Conservation (phyloP, 2,797 vertebrate species). For the Oreonectes daqikongensis region DNA sequence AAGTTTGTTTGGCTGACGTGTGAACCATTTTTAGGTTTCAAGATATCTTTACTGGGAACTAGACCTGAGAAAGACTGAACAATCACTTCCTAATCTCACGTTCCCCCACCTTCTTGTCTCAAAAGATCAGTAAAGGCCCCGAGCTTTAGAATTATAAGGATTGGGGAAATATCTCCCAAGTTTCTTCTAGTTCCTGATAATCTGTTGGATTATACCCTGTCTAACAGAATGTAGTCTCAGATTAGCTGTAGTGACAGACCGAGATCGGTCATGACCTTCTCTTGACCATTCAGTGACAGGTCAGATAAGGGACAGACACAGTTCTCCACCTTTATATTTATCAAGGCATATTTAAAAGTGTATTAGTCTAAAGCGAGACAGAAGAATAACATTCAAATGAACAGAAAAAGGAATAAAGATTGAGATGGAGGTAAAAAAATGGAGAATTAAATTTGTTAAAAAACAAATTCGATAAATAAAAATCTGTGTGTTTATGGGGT, state of each 20-base stretch:
- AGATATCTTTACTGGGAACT: not conserved
- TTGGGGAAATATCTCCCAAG: constrained; percentile 5
- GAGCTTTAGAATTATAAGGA: constrained; percentile 27
- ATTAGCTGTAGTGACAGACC: constrained; percentile 45
- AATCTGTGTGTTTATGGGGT: not conserved
- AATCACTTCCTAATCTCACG: constrained; percentile 2
- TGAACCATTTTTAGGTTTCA: not conserved
- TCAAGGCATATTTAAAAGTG: no score
- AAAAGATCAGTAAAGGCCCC: constrained; percentile 37
- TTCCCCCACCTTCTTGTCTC: constrained; percentile 14
- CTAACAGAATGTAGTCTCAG: constrained; percentile 33
- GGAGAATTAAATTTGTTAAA: not conserved
- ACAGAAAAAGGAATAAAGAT: no score
- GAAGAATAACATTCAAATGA: no score
- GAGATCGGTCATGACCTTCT: constrained; percentile 31
- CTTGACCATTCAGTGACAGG: not conserved
- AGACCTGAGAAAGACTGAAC: constrained; percentile 32
- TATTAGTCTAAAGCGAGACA: no score
- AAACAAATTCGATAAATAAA: not conserved
- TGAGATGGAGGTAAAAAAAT: not conserved
- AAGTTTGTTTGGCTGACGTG: constrained; percentile 36
- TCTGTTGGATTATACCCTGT: constrained; percentile 42
- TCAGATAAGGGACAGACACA: not conserved
- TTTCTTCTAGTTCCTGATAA: constrained; percentile 33
- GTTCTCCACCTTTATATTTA: constrained; percentile 1